Base-by-base conservation (phyloP, 2,113 vertebrate genomes). In the Elachura formosa region DNA sequence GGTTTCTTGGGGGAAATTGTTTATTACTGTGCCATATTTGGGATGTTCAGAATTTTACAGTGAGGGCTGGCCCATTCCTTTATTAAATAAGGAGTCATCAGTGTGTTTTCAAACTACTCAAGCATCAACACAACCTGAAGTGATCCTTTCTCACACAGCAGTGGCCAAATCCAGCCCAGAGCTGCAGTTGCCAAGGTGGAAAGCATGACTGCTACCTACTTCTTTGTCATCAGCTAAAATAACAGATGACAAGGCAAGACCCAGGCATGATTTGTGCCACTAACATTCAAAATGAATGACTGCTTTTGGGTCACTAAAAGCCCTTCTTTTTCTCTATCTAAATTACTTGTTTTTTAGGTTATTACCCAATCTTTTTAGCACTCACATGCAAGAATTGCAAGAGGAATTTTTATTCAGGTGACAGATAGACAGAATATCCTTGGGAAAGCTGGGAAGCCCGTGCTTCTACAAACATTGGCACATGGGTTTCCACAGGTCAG, bases 361-460 rank as follows among this genome's bases (percentile, higher is more conserved):
- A 46, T 67, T 48, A 31, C 6, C 24, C 73, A 69, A 51, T 14
- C 11, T 14, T 80, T 75, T 43, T 62, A 76, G 31, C 11, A 54
- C 8, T 43, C 33, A 36, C n/a, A 33, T 19, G 17, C 38, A 71
- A 54, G 66, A 61, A 49, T 46, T 83, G 5, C 41, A 52, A 41
- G 25, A 71, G 34, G 40, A 28, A 7, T 71, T 91, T 78, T 75
- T 45, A 26, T 64, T 80, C 67, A 40, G 22, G 18, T 20, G 29
- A 18, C n/a, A 45, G 15, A 38, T 5, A 68, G 29, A 71, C 1
- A 0, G 2, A 54, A 62, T 41, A 45, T 55, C 18, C 46, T 24
- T 3, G 2, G 59, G 43, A 74, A 7, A 74, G 20, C 25, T 63
- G 55, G 14, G 28, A 41, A 81, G 34, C 45, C 67, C 34, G 4